These are phyloP conservation scores for Chionis minor DNA, from an alignment of 2,113 vertebrate genomes.

Conservation along the genomic window DNA sequence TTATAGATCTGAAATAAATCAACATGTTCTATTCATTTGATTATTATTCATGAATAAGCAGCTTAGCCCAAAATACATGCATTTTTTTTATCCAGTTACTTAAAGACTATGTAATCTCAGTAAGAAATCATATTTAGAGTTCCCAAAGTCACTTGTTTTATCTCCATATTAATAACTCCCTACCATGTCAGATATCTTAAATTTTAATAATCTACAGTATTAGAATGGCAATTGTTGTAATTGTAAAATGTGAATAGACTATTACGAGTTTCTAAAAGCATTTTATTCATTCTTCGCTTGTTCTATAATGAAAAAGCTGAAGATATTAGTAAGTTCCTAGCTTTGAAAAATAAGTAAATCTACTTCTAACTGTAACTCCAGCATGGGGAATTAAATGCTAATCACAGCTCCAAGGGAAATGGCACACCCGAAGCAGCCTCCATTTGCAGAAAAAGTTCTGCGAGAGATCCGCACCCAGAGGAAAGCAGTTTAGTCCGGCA, in stretches of 20 bases:
- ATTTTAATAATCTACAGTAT: background rate
- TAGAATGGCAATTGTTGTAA: background rate
- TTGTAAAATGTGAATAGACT: background rate
- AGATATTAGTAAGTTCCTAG: background rate
- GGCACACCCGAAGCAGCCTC: background rate
- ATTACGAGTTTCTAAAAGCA: background rate
- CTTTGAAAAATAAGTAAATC: background rate
- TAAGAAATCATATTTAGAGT: background rate
- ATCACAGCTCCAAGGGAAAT: background rate
- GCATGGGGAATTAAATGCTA: background rate
- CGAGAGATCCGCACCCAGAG: background rate
- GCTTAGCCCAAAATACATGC: background rate
- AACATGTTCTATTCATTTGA: background rate
- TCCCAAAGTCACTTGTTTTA: background rate
- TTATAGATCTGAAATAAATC: constrained; percentile 53
- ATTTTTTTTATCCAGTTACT: background rate
- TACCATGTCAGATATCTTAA: background rate
- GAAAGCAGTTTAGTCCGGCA: background rate
- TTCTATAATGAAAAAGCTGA: background rate
- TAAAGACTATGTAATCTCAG: background rate
- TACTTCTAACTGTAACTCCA: background rate
- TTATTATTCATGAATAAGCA: background rate
- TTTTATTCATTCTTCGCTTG: background rate
- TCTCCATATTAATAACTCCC: background rate
- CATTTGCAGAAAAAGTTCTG: background rate